These are phyloP conservation scores for Gopherus flavomarginatus DNA, from an alignment of 2,113 vertebrate genomes.

Conservation along the genomic window DNA sequence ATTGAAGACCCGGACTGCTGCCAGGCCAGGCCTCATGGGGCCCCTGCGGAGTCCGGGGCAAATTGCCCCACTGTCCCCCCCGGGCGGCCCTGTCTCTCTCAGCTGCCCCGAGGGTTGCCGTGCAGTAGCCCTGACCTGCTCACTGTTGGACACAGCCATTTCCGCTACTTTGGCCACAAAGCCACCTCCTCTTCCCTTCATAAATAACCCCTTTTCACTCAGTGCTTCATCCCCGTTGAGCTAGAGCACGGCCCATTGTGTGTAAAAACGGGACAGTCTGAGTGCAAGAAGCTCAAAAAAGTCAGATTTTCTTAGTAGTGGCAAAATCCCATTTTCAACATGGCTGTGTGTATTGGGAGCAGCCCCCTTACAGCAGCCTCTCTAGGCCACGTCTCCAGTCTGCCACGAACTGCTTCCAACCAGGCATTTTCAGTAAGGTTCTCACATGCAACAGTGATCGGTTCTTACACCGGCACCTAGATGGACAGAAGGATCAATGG, in stretches of 20 bases:
- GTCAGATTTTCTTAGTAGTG: background rate
- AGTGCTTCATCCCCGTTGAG: background rate
- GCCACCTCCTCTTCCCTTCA: background rate
- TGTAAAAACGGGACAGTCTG: background rate
- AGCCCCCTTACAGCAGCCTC: background rate
- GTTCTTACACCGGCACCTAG: background rate
- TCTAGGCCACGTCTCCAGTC: background rate
- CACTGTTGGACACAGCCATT: background rate
- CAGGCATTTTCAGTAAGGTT: background rate
- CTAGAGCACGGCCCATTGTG: background rate
- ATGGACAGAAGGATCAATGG: background rate
- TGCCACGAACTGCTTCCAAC: background rate
- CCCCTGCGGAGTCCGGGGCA: no score
- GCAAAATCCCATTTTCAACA: background rate
- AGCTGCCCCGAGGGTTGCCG: background rate
- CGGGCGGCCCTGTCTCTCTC: background rate
- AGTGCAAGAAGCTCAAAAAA: background rate
- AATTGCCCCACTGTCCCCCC: no score
- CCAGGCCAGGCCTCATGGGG: no score
- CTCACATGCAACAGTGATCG: background rate
- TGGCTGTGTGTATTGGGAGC: background rate
- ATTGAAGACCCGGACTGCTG: no score
- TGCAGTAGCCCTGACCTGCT: background rate
- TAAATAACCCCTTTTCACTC: background rate
- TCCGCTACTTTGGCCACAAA: background rate